Base-by-base conservation (phyloP, 2,113 vertebrate genomes). In the Empidonax alnorum region DNA sequence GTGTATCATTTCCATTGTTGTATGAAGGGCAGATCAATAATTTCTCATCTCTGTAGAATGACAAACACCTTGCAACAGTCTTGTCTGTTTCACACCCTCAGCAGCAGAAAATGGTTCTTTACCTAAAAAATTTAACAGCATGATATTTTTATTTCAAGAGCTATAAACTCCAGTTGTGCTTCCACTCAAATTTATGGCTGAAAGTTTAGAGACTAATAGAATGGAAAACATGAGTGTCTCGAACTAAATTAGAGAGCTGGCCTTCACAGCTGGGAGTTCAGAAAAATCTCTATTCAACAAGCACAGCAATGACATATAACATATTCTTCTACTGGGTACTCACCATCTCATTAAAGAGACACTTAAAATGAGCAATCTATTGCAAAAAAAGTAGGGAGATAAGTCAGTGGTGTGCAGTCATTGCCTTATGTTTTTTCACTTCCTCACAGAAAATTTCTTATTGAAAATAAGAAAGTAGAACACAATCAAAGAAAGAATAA, bases 131-230 rank as follows among this genome's bases (percentile, higher is more conserved):
- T 84, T 67, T 90, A 92, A 56, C 61, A 71, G 56, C 3, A 1
- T 72, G 76, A 93, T 72, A 92, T 71, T 95, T 95, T 96, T 94
- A 92, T 94, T 86, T 91, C 0, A 0, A 94, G 37, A 89, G 59
- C 55, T 80, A 89, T 94, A 92, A 92, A 94, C 52, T 68, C 39
- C 22, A 82, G 76, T 91, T 96, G 55, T 78, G 33, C 73, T 94
- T 95, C 67, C 79, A 93, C 68, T 88, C 88, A 92, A 90, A 95
- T 97, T 95, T 96, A 95, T 90, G 65, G 24, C 27, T 1, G 5
- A 84, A 94, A 94, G 84, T 95, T 95, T 95, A 93, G 91, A 89
- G 76, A 92, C 46, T 94, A 96, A 92, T 67, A 89, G 84, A 82
- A 94, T 61, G 67, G 92, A 92, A 94, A 94, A 90, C 76, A 92